These are phyloP conservation scores for Sesamia nonagrioides DNA, from an alignment of 1,140 invertebrate species.

Conservation along the genomic window DNA sequence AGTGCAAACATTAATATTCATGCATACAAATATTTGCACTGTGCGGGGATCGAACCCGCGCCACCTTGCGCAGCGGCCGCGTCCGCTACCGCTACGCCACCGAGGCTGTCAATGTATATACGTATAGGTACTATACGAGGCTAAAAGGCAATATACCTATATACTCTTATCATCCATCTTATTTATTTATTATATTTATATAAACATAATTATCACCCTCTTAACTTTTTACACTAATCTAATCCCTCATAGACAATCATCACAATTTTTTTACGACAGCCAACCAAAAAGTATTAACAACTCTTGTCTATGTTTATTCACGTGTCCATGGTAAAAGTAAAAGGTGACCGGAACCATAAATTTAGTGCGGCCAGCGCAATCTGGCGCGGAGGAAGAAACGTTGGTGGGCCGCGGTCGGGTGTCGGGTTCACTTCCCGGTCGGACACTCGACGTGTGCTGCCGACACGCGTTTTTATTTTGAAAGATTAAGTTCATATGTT, in stretches of 20 bases:
- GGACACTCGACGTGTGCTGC: constrained; percentile 56
- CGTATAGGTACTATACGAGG: no score
- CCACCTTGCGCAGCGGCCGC: no score
- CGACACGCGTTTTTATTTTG: constrained; percentile 24
- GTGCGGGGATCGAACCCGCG: no score
- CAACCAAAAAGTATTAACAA: constrained; percentile 16
- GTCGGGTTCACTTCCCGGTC: constrained; percentile 76
- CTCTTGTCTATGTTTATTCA: constrained; percentile 69
- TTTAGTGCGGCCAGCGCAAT: constrained; percentile 68
- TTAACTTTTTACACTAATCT: not conserved
- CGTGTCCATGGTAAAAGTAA: constrained; percentile 62
- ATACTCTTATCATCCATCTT: no score
- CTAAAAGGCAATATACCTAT: no score
- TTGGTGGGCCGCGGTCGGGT: constrained; percentile 77
- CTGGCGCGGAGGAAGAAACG: constrained; percentile 63
- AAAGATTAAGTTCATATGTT: constrained; percentile 35
- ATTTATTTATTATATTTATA: no score
- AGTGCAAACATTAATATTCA: no score
- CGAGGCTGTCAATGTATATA: no score
- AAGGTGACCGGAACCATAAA: constrained; percentile 81
- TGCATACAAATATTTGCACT: no score
- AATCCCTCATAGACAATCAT: not conserved
- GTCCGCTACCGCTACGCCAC: no score
- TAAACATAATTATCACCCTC: not conserved
- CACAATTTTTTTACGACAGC: not conserved